Evolutionary conservation across 1,140 invertebrate genomes (phyloP).

Genomic region (Drosophila parvula): DNA sequence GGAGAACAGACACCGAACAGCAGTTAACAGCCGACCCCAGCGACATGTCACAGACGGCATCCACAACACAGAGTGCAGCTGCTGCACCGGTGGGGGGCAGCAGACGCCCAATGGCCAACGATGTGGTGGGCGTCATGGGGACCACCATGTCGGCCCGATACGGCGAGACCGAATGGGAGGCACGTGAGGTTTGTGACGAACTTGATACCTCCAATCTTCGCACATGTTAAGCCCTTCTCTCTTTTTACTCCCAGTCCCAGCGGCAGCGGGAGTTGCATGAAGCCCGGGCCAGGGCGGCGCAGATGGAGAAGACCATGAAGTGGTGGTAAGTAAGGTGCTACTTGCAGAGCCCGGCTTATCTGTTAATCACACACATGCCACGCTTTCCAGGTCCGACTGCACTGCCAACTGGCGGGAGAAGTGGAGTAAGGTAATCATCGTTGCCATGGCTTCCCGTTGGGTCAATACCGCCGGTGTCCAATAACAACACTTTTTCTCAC

Average conservation of each 20-base stretch:
- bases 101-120: constrained; percentile 53
- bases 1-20: background rate
- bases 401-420: constrained; percentile 92
- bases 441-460: constrained; percentile 62
- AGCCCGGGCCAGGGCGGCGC: constrained; percentile 93
- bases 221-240: background rate
- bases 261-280: constrained; percentile 94
- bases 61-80: constrained; percentile 59
- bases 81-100: constrained; percentile 44
- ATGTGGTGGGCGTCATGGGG: constrained; percentile 58
- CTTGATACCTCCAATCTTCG: background rate
- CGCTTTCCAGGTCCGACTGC: constrained; percentile 87
- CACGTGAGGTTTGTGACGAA: constrained; percentile 86
- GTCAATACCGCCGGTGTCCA: constrained; percentile 53
- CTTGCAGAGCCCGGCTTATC: background rate
- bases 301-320: constrained; percentile 99
- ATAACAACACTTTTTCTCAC: constrained; percentile 28
- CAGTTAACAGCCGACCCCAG: background rate
- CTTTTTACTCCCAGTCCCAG: constrained; percentile 85
- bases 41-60: constrained; percentile 67
- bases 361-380: constrained; percentile 8
- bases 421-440: constrained; percentile 93
- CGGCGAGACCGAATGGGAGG: constrained; percentile 88
- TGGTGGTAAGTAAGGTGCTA: constrained; percentile 89
- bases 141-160: constrained; percentile 81